These are phyloP conservation scores for Apamea anceps DNA, from an alignment of 2,888 invertebrate genomes.

Conservation along the genomic window DNA sequence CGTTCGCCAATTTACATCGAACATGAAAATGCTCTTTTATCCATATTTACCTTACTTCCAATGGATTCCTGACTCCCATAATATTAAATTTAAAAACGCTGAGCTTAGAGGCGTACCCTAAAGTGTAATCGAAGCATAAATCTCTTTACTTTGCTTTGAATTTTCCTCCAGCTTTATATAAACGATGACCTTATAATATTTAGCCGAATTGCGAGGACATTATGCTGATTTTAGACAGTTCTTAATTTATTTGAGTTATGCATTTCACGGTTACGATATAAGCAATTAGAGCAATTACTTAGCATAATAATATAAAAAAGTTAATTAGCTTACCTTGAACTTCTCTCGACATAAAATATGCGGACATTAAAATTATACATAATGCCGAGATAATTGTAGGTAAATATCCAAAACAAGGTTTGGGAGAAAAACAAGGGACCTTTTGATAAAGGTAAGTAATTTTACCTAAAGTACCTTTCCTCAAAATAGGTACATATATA, in stretches of 20 bases:
- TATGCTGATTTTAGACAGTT: slow-evolving; percentile 23
- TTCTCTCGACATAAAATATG: slow-evolving; percentile 30
- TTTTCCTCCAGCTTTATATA: slow-evolving; percentile 55
- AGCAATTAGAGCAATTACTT: slow-evolving; percentile 42
- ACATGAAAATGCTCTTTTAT: slow-evolving; percentile 59
- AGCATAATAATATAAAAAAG: slow-evolving; percentile 32
- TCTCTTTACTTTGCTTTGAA: slow-evolving; percentile 65
- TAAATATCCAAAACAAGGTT: slow-evolving; percentile 2
- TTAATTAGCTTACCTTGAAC: slow-evolving; percentile 46
- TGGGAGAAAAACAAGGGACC: slow-evolving; percentile 11
- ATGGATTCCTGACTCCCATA: slow-evolving; percentile 60
- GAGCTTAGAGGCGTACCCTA: slow-evolving; percentile 58
- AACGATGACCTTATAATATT: slow-evolving; percentile 56
- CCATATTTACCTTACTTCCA: slow-evolving; percentile 54
- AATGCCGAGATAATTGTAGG: slow-evolving; percentile 25
- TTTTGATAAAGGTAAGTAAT: slow-evolving; percentile 18
- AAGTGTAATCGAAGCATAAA: slow-evolving; percentile 67
- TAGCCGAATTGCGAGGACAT: slow-evolving; percentile 37
- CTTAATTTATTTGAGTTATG: slow-evolving; percentile 31
- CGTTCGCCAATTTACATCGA: slow-evolving; percentile 44
- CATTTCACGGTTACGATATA: slow-evolving; percentile 18
- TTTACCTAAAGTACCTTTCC: slow-evolving; percentile 4
- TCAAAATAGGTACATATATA: slow-evolving; percentile 5
- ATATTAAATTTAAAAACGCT: slow-evolving; percentile 64
- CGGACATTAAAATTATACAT: background rate